Percentiles rank a stretch among this genome's conserved stretches.
phyloP scores from a whole-genome alignment of 2,797 vertebrate genomes.

The Benthosema pterotum region DNA sequence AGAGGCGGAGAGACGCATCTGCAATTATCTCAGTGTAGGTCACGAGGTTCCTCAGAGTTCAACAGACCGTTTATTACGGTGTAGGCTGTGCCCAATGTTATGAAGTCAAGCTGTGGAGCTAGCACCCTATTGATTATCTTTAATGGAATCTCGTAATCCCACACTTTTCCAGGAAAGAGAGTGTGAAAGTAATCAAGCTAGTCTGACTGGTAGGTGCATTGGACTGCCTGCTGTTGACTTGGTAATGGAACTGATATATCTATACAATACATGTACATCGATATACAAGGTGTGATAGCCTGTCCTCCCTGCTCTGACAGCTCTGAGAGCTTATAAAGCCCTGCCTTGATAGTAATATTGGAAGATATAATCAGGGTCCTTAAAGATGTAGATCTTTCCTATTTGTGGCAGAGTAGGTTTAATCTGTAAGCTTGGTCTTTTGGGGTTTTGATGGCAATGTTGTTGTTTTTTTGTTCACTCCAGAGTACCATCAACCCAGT shows the following conservation, averaged over 20 bases:
- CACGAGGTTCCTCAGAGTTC: conserved; percentile 28
- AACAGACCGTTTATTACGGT: conserved; percentile 23
- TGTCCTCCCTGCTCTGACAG: too few species aligned
- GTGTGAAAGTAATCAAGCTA: conserved; percentile 48
- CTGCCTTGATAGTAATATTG: too few species aligned
- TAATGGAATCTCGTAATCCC: conserved; percentile 41
- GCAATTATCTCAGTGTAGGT: background rate
- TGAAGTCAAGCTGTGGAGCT: conserved; percentile 8
- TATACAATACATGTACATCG: too few species aligned
- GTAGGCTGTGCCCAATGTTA: conserved; percentile 16
- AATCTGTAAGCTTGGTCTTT: background rate
- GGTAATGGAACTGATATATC: conserved; percentile 13
- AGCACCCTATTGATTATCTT: conserved; percentile 46
- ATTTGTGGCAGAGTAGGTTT: conserved; percentile 1
- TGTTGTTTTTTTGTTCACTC: conserved; percentile 52
- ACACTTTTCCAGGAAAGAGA: conserved; percentile 48
- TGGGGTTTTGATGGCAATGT: conserved; percentile 25
- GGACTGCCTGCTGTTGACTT: conserved; percentile 16
- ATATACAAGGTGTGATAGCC: too few species aligned
- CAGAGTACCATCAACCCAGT: conserved; percentile 99
- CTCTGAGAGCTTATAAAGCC: too few species aligned
- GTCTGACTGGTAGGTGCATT: conserved; percentile 13
- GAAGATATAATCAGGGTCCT: too few species aligned
- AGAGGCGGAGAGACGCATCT: conserved; percentile 22
- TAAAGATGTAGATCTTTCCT: too few species aligned